Evolutionary conservation across 2,113 vertebrate genomes (phyloP), one percentile per base, ranked within the genome.

Genomic region (Tautogolabrus adspersus): DNA sequence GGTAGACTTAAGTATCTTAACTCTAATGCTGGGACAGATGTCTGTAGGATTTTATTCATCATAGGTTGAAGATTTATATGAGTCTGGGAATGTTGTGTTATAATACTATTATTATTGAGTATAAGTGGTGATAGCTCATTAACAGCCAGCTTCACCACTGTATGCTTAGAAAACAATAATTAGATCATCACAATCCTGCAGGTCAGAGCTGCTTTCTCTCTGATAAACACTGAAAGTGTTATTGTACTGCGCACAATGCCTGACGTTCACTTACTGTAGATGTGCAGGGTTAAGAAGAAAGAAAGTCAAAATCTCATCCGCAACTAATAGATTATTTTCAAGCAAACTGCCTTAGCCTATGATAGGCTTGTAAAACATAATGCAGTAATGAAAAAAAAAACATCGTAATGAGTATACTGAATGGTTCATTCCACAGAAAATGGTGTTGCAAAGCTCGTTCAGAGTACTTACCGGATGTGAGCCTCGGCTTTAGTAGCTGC

Each of bases 401-500:
- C 16, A 42, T 11, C 9, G 5, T 71, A 52, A 51, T 30, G n/a
- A 34, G 37, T 26, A 1, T n/a, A 8, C 8, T 26, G 16, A 71
- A 71, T 38, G 30, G 10, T 10, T 72, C 13, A 68, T 49, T 60
- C 21, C 37, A 37, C n/a, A 61, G 55, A 44, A 77, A 54, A 71
- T 44, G 16, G 26, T 52, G 38, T 22, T 51, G 16, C 21, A 61
- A 71, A 63, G 15, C 6, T n/a, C 51, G 65, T 66, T 71, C 10
- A 52, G 19, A 67, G 42, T 66, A 78, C 93, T 97, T 94, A 99
- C 98, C 94, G 95, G 70, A 99, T 93, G 15, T 67, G 83, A 62
- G 90, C 82, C 82, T 97, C 96, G 5, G 96, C 94, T 89, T 94
- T 95, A 16, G 88, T 75, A 5, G 96, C 96, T 66, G 96, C 95